Percentiles rank a stretch among this genome's conserved stretches.
These are phyloP conservation scores for Sphenodon punctatus DNA, from an alignment of 2,797 vertebrate genomes.

Conservation along the genomic window DNA sequence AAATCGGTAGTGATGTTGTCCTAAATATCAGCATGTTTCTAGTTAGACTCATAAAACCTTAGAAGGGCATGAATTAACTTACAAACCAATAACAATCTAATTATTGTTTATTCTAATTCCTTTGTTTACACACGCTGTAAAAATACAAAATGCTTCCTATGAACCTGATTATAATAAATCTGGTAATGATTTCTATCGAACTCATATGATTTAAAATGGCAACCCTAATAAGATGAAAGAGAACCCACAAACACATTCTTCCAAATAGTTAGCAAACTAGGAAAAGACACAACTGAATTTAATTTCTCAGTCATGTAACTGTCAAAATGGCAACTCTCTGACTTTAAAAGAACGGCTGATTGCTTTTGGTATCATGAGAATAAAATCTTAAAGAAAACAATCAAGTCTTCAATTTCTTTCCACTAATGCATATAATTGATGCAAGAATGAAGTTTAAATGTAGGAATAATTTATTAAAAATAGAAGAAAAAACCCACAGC, in stretches of 20 bases:
- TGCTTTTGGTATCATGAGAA: background rate
- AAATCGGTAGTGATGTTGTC: constrained; percentile 24
- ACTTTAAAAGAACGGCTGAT: background rate
- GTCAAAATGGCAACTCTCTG: background rate
- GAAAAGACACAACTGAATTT: background rate
- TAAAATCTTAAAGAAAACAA: background rate
- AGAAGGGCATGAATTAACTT: constrained; percentile 51
- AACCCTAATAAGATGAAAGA: constrained; percentile 3
- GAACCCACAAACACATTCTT: background rate
- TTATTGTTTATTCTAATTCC: constrained; percentile 54
- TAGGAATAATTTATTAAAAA: background rate
- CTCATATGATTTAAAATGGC: background rate
- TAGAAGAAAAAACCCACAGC: background rate
- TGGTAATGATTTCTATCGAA: constrained; percentile 13
- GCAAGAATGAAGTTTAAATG: background rate
- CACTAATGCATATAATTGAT: background rate
- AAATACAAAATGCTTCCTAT: constrained; percentile 31
- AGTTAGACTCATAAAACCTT: constrained; percentile 29
- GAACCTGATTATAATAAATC: constrained; percentile 15
- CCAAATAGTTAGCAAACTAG: background rate
- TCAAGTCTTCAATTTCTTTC: background rate
- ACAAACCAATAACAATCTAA: constrained; percentile 63
- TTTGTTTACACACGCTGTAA: constrained; percentile 52
- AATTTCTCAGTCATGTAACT: constrained; percentile 1
- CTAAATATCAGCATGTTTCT: constrained; percentile 46